Evolutionary conservation across 2,797 vertebrate species (phyloP).

Genomic region (Podargus strigoides): DNA sequence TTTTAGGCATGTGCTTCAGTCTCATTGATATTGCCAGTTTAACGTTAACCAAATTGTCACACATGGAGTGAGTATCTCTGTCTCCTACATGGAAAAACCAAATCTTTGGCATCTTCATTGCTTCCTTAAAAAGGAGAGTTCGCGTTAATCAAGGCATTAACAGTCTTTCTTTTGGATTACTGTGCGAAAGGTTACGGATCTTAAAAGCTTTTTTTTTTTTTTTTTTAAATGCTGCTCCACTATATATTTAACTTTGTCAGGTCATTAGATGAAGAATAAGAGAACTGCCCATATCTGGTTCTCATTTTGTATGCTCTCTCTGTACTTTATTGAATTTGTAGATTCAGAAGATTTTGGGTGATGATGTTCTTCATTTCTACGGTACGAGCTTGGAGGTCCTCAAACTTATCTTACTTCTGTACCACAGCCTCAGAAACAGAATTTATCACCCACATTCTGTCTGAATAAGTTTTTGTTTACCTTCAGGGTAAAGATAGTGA

Average conservation of each 20-base stretch:
- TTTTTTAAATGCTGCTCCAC: not conserved
- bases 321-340: not conserved
- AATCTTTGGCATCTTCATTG: not conserved
- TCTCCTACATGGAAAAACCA: not conserved
- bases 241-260: not conserved
- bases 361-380: not conserved
- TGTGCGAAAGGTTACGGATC: not conserved
- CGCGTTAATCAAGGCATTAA: not conserved
- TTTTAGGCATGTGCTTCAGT: slow-evolving; percentile 20
- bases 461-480: not conserved
- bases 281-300: not conserved
- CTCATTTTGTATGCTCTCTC: not conserved
- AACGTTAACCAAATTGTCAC: not conserved
- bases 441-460: not conserved
- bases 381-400: not conserved
- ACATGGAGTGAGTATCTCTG: not conserved
- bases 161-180: not conserved
- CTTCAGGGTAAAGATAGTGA: not conserved
- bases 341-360: not conserved
- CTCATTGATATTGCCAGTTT: not conserved
- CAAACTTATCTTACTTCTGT: not conserved
- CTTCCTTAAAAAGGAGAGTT: not conserved
- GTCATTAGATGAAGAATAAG: not conserved
- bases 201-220: not conserved
- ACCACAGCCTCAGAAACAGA: not conserved